These are phyloP conservation scores for Festucalex cinctus DNA, from an alignment of 2,113 vertebrate genomes.

Conservation along the genomic window DNA sequence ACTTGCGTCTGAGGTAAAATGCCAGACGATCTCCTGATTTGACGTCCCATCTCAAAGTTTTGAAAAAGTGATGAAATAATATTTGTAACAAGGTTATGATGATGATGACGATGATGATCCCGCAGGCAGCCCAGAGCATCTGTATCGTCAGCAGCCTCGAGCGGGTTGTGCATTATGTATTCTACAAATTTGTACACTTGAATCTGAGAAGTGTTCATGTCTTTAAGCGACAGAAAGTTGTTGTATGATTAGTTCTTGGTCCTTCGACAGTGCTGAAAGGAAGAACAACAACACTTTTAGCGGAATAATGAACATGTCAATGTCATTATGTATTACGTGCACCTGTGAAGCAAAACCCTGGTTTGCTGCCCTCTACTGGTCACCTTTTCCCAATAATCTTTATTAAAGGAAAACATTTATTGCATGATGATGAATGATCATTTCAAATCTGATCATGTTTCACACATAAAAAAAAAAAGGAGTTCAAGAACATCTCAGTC, in stretches of 20 bases:
- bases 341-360: background rate
- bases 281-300: conserved; percentile 18
- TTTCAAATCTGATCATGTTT: too few relatives aligned
- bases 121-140: conserved; percentile 49
- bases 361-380: background rate
- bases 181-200: conserved; percentile 66
- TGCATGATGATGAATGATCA: too few relatives aligned
- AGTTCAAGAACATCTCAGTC: background rate
- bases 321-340: background rate
- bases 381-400: background rate
- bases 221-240: conserved; percentile 50
- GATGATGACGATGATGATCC: conserved; percentile 56
- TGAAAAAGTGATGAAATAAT: conserved; percentile 50
- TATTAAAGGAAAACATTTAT: background rate
- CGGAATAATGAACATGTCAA: background rate
- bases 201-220: conserved; percentile 54
- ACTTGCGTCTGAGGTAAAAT: conserved; percentile 29
- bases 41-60: conserved; percentile 43
- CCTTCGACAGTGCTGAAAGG: conserved; percentile 53
- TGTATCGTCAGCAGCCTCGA: conserved; percentile 48
- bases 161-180: conserved; percentile 54
- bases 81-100: conserved; percentile 66
- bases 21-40: conserved; percentile 35
- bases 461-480: background rate
- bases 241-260: conserved; percentile 58